Percentiles rank a stretch among this genome's conserved stretches.
phyloP scores from a whole-genome alignment of 2,888 invertebrate species.

The Zaprionus obscuricornis region DNA sequence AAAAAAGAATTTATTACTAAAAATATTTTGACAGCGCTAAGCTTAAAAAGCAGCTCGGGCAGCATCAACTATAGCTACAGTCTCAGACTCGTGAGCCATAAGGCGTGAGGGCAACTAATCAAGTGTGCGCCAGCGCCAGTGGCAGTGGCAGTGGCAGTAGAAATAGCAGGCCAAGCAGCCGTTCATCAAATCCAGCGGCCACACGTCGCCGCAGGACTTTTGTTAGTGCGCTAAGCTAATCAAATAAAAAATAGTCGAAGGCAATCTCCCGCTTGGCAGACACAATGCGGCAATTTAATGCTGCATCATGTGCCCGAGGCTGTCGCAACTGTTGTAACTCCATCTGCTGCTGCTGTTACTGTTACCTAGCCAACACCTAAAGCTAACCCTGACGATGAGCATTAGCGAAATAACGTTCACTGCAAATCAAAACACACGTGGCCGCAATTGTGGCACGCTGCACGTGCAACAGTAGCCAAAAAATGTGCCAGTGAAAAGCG shows the following conservation, averaged over 20 bases:
- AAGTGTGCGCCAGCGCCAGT: slow-evolving; percentile 49
- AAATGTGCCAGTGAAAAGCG: slow-evolving; percentile 72
- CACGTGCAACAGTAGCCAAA: slow-evolving; percentile 67
- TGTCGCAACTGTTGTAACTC: slow-evolving; percentile 42
- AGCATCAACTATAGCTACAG: not conserved
- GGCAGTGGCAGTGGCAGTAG: not conserved
- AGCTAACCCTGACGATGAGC: slow-evolving; percentile 15
- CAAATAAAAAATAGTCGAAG: slow-evolving; percentile 68
- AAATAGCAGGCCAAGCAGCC: slow-evolving; percentile 40
- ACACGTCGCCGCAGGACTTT: slow-evolving; percentile 78
- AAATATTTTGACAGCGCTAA: slow-evolving; percentile 81
- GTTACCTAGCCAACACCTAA: slow-evolving; percentile 17
- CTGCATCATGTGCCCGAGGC: slow-evolving; percentile 81
- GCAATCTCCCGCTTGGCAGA: slow-evolving; percentile 58
- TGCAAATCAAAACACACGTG: slow-evolving; percentile 84
- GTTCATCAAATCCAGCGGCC: slow-evolving; percentile 77
- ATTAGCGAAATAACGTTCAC: slow-evolving; percentile 65
- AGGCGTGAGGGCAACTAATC: slow-evolving; percentile 66
- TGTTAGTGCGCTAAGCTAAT: slow-evolving; percentile 69
- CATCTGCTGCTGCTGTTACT: slow-evolving; percentile 12
- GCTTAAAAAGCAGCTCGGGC: slow-evolving; percentile 66
- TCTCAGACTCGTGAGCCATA: not conserved
- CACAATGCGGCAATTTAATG: slow-evolving; percentile 83
- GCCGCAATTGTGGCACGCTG: slow-evolving; percentile 82
- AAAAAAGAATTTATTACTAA: slow-evolving; percentile 72